Evolutionary conservation across 2,113 vertebrate genomes (phyloP), one percentile per base, ranked within the genome.

Genomic region (Protomyctophum bolini): DNA sequence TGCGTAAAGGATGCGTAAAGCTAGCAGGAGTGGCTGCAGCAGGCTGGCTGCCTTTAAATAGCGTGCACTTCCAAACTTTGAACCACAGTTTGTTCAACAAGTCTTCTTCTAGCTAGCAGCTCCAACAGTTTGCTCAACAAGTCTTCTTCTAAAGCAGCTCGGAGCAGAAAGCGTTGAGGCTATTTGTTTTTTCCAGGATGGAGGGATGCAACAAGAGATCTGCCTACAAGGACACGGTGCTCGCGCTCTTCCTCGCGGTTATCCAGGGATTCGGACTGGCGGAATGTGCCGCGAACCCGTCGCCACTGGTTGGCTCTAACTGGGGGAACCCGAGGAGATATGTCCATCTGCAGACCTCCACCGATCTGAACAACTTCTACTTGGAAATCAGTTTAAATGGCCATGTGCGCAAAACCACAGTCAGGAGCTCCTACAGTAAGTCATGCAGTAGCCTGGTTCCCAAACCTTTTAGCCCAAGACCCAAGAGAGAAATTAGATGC

Each of bases 381-480:
- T 91, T 99, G 77, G 96, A 97, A 78, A 97, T 99, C 89, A 92
- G 90, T 0, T 67, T 90, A 0, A 94, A 95, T 0, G 97, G 98
- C 59, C 91, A 88, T 0, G 81, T 99, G 65, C 92, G 96, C 4
- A 96, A 95, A 49, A 89, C 90, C 0, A 92, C 95, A 2, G 80
- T 89, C 56, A 94, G 96, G 86, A 96, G 94, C 61, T 91, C 96
- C 69, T 96, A 96, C 79, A 99, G 98, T 99, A 90, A 96, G 97
- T 92, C 29, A 21, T 21, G 21, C 21, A 21, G 21, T 21, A 21
- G 21, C 21, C 21, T 21, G 21, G 21, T 21, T 21, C 21, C 21
- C 21, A 21, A 21, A 21, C 21, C 21, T 21, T 21, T 21, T 21
- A 21, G 21, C 21, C 2, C 21, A 21, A 21, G 21, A 21, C 21